These are phyloP conservation scores for Cactoblastis cactorum DNA, from an alignment of 2,888 invertebrate genomes.

Conservation along the genomic window DNA sequence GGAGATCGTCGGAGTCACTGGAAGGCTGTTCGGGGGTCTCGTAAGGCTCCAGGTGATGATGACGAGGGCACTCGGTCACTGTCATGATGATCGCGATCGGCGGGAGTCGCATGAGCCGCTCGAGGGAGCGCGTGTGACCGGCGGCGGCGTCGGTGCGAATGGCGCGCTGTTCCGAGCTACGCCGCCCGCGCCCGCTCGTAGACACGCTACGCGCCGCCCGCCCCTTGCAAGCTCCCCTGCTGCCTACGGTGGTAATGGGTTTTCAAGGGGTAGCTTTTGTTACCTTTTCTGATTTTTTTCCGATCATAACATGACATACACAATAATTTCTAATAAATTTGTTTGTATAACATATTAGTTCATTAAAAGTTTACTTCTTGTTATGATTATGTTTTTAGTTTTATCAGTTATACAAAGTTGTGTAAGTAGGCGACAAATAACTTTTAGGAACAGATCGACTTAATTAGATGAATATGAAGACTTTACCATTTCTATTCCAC, in stretches of 20 bases:
- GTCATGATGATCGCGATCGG: slow-evolving; percentile 49
- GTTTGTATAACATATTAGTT: no score
- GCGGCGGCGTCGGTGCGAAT: slow-evolving; percentile 74
- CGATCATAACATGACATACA: no score
- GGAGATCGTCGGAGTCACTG: slow-evolving; percentile 63
- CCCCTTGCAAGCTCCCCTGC: slow-evolving; percentile 35
- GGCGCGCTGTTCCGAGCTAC: slow-evolving; percentile 47
- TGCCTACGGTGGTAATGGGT: neutral
- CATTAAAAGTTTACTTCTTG: no score
- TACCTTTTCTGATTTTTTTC: no score
- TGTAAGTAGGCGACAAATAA: no score
- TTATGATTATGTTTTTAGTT: no score
- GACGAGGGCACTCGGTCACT: slow-evolving; percentile 66
- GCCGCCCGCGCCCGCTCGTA: slow-evolving; percentile 30
- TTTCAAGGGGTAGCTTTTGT: neutral
- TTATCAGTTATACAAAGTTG: no score
- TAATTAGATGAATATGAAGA: no score
- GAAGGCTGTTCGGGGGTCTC: slow-evolving; percentile 36
- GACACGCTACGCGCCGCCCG: slow-evolving; percentile 47
- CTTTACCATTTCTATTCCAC: no score
- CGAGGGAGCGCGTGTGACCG: slow-evolving; percentile 71
- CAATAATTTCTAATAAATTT: no score
- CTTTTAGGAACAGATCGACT: no score
- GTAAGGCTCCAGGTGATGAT: slow-evolving; percentile 41
- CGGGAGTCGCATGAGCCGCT: slow-evolving; percentile 68